These are phyloP conservation scores for Agrotis puta DNA, from an alignment of 2,888 invertebrate genomes.

Conservation along the genomic window DNA sequence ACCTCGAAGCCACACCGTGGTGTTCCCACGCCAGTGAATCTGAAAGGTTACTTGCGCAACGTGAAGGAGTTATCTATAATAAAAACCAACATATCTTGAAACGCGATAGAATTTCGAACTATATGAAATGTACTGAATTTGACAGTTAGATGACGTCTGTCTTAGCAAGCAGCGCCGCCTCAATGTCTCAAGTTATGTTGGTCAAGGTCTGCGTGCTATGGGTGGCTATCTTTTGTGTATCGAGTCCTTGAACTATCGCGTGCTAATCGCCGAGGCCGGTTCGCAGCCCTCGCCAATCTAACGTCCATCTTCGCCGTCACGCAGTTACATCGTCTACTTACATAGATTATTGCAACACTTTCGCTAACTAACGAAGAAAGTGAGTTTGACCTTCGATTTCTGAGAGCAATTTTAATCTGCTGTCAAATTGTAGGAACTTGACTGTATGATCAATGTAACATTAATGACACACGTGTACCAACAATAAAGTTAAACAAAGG, in stretches of 20 bases:
- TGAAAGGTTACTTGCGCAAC: slow-evolving; percentile 67
- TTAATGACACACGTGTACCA: too few species aligned
- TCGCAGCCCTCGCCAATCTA: slow-evolving; percentile 65
- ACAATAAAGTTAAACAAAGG: background rate
- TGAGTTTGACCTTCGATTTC: slow-evolving; percentile 10
- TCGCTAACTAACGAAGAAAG: slow-evolving; percentile 55
- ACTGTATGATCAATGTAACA: background rate
- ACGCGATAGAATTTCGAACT: background rate
- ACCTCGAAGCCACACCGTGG: slow-evolving; percentile 25
- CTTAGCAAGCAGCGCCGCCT: background rate
- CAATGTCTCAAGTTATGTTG: slow-evolving; percentile 2
- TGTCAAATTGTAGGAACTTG: background rate
- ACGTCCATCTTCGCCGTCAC: slow-evolving; percentile 64
- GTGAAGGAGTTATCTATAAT: slow-evolving; percentile 63
- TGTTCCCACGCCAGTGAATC: slow-evolving; percentile 43
- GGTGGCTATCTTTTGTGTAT: slow-evolving; percentile 60
- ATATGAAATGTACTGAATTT: slow-evolving; percentile 3
- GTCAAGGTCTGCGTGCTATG: slow-evolving; percentile 43
- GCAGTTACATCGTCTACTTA: slow-evolving; percentile 53
- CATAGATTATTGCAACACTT: slow-evolving; percentile 61
- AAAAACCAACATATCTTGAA: background rate
- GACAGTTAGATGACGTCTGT: background rate
- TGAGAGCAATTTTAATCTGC: slow-evolving; percentile 10
- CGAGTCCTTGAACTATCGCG: slow-evolving; percentile 86
- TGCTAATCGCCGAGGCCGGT: slow-evolving; percentile 75